A percentile compares a stretch with the other conserved stretches of the same genome.
These are phyloP conservation scores for Bombus fervidus DNA, from an alignment of 1,140 invertebrate species.

Conservation along the genomic window DNA sequence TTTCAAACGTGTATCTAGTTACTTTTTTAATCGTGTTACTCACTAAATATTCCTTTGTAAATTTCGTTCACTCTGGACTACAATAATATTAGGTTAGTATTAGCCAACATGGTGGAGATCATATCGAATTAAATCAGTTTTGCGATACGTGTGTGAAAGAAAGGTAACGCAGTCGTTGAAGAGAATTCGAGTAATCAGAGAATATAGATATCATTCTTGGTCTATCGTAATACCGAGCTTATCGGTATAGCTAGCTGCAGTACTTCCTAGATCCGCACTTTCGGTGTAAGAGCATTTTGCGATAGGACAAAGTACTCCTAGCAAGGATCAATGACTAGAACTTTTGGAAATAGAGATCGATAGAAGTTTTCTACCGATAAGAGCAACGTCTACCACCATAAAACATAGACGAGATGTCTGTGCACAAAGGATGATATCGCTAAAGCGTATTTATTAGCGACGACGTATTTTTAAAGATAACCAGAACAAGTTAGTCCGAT, in stretches of 20 bases:
- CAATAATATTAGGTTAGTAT: not conserved
- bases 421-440: not conserved
- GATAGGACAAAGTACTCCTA: not conserved
- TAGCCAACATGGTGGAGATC: not conserved
- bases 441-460: not conserved
- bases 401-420: not conserved
- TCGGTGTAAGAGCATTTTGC: not conserved
- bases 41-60: not conserved
- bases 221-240: not conserved
- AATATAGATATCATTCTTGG: not conserved
- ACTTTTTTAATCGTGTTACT: not conserved
- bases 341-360: not conserved
- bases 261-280: not conserved
- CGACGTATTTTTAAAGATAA: not conserved
- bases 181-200: not conserved
- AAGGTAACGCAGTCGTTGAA: not conserved
- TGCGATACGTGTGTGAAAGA: not conserved
- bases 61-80: not conserved
- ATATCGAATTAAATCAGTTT: not conserved
- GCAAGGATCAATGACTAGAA: not conserved
- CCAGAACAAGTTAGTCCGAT: not conserved
- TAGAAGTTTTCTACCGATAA: conserved; percentile 3
- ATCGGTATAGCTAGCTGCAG: not conserved
- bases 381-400: not conserved
- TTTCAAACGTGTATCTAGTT: not conserved